A percentile compares a stretch with the other conserved stretches of the same genome.
Evolutionary conservation across 2,888 invertebrate genomes (phyloP).

Genomic region (Griposia aprilina): DNA sequence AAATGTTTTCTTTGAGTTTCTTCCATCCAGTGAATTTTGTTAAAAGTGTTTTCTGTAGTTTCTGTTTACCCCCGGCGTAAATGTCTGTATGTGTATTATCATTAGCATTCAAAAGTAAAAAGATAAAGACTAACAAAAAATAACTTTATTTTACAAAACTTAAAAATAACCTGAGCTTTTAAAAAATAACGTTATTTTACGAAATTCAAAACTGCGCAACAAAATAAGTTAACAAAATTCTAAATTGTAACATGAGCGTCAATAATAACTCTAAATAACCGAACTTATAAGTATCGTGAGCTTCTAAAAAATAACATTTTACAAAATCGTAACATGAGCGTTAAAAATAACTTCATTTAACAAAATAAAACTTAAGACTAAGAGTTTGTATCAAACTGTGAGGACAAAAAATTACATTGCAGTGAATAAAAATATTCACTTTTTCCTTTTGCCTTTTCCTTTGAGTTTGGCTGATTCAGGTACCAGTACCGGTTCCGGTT

Average conservation of each 20-base stretch:
- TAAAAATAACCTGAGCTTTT: too few relatives aligned
- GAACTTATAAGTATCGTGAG: not conserved
- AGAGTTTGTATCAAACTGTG: not conserved
- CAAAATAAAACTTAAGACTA: not conserved
- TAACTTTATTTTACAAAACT: not conserved
- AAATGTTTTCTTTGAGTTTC: not conserved
- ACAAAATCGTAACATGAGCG: not conserved
- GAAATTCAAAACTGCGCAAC: not conserved
- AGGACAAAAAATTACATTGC: not conserved
- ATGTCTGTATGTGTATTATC: not conserved
- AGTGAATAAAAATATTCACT: not conserved
- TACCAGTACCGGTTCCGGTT: constrained; percentile 66
- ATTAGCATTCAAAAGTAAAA: not conserved
- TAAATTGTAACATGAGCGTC: not conserved
- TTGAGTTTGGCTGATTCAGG: not conserved
- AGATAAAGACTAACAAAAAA: not conserved
- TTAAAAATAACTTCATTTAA: not conserved
- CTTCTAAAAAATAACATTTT: not conserved
- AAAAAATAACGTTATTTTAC: not conserved
- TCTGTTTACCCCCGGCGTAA: not conserved
- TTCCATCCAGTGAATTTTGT: not conserved
- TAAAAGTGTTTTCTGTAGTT: not conserved
- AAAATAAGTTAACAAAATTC: not conserved
- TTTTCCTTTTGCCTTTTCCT: constrained; percentile 9
- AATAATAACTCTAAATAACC: not conserved